These are phyloP conservation scores for Zaprionus obscuricornis DNA, from an alignment of 2,888 invertebrate species.

Conservation along the genomic window DNA sequence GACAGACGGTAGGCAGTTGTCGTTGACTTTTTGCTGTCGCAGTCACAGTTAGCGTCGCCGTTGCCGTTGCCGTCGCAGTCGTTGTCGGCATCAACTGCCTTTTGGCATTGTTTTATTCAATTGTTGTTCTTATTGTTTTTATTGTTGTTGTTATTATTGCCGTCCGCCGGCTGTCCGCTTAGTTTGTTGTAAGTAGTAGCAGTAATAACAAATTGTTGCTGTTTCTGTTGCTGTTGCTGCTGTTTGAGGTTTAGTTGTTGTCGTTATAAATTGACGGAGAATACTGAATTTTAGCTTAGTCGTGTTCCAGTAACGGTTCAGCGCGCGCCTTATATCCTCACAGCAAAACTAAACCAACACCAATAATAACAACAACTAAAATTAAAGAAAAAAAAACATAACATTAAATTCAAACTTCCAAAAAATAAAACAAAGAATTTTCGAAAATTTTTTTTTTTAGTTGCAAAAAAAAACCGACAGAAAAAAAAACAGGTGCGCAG, in stretches of 20 bases:
- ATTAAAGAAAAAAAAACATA: not conserved
- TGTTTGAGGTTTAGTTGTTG: conserved; percentile 59
- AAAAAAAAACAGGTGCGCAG: conserved; percentile 38
- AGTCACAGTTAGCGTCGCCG: too few species aligned
- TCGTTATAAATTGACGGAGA: conserved; percentile 82
- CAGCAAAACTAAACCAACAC: conserved; percentile 1
- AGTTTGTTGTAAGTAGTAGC: conserved; percentile 61
- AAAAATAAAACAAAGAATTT: not conserved
- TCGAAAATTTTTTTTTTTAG: too few species aligned
- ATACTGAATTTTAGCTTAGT: conserved; percentile 80
- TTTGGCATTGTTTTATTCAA: conserved; percentile 22
- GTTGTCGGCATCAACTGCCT: conserved; percentile 10
- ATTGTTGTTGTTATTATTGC: conserved; percentile 16
- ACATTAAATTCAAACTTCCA: not conserved
- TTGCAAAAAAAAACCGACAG: not conserved
- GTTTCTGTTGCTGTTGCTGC: not conserved
- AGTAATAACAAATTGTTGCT: conserved; percentile 44
- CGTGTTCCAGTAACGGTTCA: conserved; percentile 81
- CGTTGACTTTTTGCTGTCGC: too few species aligned
- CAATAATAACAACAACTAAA: conserved; percentile 14
- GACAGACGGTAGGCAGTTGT: too few species aligned
- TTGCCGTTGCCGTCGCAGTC: conserved; percentile 23
- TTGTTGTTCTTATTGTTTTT: conserved; percentile 21
- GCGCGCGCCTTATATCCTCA: conserved; percentile 62
- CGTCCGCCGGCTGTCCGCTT: conserved; percentile 24